Evolutionary conservation across 1,140 invertebrate genomes (phyloP), one percentile per base, ranked within the genome.

Genomic region (Halesus radiatus): DNA sequence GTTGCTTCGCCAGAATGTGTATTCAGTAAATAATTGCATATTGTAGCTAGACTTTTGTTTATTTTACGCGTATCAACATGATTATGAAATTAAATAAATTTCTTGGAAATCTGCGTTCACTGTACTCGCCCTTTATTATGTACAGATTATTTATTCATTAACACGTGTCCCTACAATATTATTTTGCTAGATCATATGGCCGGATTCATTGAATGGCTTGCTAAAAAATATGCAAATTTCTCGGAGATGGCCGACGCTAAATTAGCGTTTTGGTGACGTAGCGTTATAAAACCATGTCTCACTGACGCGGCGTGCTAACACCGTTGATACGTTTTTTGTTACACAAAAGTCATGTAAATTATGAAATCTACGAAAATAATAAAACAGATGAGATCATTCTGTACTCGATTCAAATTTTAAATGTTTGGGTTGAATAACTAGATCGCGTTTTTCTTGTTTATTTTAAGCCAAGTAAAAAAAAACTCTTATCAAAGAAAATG

Each of bases 201-300:
- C 66, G n/a, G 50, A 72, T 10, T 45, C 45, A 72, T 72, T 72
- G 68, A 72, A 72, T 72, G 50, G 45, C n/a, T 10, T 29, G 68
- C 68, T 54, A 53, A 72, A 68, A 72, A 72, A 72, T 72, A 72
- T 72, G 68, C 20, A 72, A 72, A 72, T 72, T 52, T 72, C 8
- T 23, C 7, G 15, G 68, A 50, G 68, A 52, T 52, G 50, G 37
- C 50, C 45, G 68, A 16, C 22, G 10, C 5, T 10, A 16, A 50
- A 72, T 72, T 72, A 72, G 50, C 68, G 23, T 72, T 26, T 50
- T 20, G 45, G 68, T 72, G 68, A 72, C 68, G 68, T 26, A 29
- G 26, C 22, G 37, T 15, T 6, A n/a, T 26, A 64, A 29, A 72
- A 72, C 5, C 37, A 72, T 23, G 62, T 23, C 50, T 52, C 45